A percentile compares a stretch with the other conserved stretches of the same genome.
phyloP scores from a whole-genome alignment of 2,797 vertebrate genomes.

The Gymnopithys bicolor region DNA sequence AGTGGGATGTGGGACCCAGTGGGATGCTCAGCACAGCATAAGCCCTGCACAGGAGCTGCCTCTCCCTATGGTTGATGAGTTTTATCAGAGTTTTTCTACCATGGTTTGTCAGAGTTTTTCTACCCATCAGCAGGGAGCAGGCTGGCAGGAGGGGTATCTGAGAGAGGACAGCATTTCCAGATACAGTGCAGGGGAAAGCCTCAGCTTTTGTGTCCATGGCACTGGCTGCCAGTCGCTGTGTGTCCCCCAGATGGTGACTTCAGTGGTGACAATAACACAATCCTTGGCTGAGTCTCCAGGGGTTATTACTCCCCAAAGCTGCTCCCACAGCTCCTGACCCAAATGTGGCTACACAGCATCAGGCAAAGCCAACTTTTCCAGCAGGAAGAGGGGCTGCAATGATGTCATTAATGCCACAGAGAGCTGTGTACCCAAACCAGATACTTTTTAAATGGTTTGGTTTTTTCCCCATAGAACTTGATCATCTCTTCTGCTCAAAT shows the following conservation, averaged over 20 bases:
- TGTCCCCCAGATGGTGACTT: background rate
- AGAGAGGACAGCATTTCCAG: background rate
- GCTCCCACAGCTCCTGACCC: background rate
- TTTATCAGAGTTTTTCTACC: background rate
- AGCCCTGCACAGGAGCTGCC: background rate
- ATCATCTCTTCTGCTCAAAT: background rate
- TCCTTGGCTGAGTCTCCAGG: background rate
- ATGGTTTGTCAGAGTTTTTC: background rate
- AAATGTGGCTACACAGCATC: background rate
- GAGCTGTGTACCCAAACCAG: background rate
- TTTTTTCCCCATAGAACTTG: background rate
- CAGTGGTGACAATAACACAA: background rate
- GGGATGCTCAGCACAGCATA: background rate
- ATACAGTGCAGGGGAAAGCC: background rate
- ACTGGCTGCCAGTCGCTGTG: background rate
- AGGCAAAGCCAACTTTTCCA: background rate
- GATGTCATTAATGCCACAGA: rapidly evolving
- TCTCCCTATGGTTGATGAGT: background rate
- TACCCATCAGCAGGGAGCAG: background rate
- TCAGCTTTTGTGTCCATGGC: background rate
- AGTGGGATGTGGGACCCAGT: rapidly evolving
- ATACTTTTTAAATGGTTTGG: background rate
- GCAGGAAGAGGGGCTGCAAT: rapidly evolving
- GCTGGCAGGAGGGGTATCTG: background rate
- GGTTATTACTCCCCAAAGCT: background rate